Base-by-base conservation (phyloP, 1,140 invertebrate genomes). In the Carposina sasakii region DNA sequence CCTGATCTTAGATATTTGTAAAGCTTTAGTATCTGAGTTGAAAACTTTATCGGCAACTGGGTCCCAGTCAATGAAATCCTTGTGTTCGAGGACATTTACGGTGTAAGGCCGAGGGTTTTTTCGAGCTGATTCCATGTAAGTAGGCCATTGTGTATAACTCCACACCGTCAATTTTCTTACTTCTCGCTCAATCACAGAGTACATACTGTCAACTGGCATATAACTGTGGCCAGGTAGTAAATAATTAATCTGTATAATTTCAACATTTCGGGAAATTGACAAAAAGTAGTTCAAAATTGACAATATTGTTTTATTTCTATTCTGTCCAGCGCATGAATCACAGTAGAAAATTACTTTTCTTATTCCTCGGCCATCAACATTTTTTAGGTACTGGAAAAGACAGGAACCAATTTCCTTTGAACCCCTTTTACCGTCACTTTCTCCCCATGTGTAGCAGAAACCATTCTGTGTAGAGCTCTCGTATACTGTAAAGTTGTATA, bases 381-480 rank as follows among this genome's bases (percentile, higher is more conserved):
- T 28, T 13, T 45, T 9, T 28, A 61, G 52, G 26, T 49, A 54
- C n/a, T n/a, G n/a, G n/a, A n/a, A 48, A 15, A 65, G 13, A 56
- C 40, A 54, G 9, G 47, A 63, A 30, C 59, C 61, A 45, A 84
- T 81, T 60, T 75, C 66, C 21, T 67, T 66, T 2, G 67, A 54
- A n/a, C 63, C 71, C 31, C 74, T 52, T 34, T 68, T 69, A 10
- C 66, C 82, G 41, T 78, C 71, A 5, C 51, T 53, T 50, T 86
- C 77, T 57, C 73, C 57, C 78, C 79, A 85, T 3, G 71, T 36
- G 52, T 68, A 76, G 47, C 78, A 83, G 24, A 21, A 49, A 9
- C 41, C 66, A 44, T n/a, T n/a, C n/a, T n/a, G n/a, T n/a, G n/a
- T n/a, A n/a, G n/a, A n/a, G n/a, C 43, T 46, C 12, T 46, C 43